These are phyloP conservation scores for Lasius platythorax DNA, from an alignment of 2,888 invertebrate genomes.

Conservation along the genomic window DNA sequence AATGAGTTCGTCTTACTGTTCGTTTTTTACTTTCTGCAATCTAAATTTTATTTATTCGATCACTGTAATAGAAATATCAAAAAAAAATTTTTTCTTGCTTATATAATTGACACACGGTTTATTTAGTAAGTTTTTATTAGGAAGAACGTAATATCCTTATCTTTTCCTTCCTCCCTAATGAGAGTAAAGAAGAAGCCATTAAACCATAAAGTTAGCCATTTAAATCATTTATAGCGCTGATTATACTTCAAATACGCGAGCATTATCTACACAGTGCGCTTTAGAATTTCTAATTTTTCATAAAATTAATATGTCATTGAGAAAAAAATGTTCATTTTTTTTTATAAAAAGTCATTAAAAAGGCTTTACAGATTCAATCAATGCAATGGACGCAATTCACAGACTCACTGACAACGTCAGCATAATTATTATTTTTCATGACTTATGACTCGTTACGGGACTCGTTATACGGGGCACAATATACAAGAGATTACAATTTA, in stretches of 20 bases:
- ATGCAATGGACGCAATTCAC: background rate
- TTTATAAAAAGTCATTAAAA: background rate
- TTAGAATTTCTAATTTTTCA: background rate
- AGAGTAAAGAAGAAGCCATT: background rate
- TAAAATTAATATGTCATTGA: background rate
- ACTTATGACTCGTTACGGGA: background rate
- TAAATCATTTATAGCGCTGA: conserved; percentile 8
- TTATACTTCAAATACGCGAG: conserved; percentile 6
- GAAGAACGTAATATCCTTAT: conserved; percentile 4
- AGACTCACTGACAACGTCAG: background rate
- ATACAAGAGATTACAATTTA: background rate
- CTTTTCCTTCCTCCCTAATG: background rate
- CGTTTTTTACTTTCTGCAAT: background rate
- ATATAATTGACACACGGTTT: background rate
- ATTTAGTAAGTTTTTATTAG: background rate
- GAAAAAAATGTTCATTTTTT: background rate
- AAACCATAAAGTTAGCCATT: conserved; percentile 23
- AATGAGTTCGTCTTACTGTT: background rate
- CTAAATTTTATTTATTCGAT: background rate
- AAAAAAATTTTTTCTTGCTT: background rate
- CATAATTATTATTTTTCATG: background rate
- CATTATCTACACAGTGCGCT: background rate
- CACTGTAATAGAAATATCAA: background rate
- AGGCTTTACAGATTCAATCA: background rate
- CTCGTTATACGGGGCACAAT: background rate